Base-by-base conservation (phyloP, 1,140 invertebrate genomes). In the Eumeta japonica region DNA sequence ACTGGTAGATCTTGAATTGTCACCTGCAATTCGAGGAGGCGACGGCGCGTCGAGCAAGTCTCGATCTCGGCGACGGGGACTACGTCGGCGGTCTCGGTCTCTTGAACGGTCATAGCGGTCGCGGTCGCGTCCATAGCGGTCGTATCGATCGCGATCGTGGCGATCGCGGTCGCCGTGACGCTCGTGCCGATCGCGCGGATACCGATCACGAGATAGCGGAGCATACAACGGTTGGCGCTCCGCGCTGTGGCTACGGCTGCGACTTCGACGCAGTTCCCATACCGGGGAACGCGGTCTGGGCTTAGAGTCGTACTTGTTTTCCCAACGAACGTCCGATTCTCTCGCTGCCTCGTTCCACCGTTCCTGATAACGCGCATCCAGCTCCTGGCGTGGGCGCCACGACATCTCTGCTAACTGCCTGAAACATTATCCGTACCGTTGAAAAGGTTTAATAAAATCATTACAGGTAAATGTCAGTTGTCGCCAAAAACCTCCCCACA, bases 371-470 rank as follows among this genome's bases (percentile, higher is more conserved):
- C n/a, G n/a, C n/a, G n/a, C n/a, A n/a, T n/a, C n/a, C n/a, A 61
- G 55, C 29, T 70, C 68, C 32, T 68, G 62, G 14, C 65, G 51
- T 28, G 54, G 54, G 16, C 67, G 56, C 65, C 68, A 67, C 50
- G 65, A 73, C 68, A 73, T 73, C 45, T 50, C 45, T 35, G 50
- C 62, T n/a, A n/a, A n/a, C n/a, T n/a, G n/a, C n/a, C n/a, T n/a
- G n/a, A n/a, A n/a, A n/a, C n/a, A n/a, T n/a, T n/a, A n/a, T n/a
- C n/a, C n/a, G n/a, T n/a, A n/a, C n/a, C n/a, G n/a, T n/a, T n/a
- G n/a, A n/a, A n/a, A n/a, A n/a, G n/a, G n/a, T n/a, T n/a, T n/a
- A n/a, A n/a, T n/a, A n/a, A n/a, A n/a, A n/a, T n/a, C n/a, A n/a
- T n/a, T n/a, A n/a, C n/a, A n/a, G n/a, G n/a, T n/a, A n/a, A n/a